These are phyloP conservation scores for Sinosuthora webbiana DNA, from an alignment of 2,113 vertebrate species.

Conservation along the genomic window DNA sequence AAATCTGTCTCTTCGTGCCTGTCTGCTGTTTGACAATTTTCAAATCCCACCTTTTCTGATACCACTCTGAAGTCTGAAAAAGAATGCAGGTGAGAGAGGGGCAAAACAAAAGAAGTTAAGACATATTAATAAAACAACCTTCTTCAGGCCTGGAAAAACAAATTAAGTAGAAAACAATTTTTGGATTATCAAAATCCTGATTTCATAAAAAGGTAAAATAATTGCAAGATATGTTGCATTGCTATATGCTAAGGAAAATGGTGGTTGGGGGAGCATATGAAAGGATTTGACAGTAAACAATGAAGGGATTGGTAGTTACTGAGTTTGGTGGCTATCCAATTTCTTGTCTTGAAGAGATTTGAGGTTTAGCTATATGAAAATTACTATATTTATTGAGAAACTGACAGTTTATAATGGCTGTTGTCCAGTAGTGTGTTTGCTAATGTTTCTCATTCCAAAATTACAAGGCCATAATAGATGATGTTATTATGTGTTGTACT, in stretches of 20 bases:
- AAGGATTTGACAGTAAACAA: neutral
- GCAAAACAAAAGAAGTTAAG: neutral
- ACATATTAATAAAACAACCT: neutral
- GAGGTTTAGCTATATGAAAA: neutral
- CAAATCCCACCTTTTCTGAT: neutral
- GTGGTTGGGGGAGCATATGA: neutral
- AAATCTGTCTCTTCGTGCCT: neutral
- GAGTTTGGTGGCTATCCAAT: accelerated
- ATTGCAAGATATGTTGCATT: neutral
- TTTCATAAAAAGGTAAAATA: neutral
- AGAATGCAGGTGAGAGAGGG: neutral
- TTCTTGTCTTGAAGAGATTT: neutral
- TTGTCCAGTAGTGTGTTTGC: neutral
- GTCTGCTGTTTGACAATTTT: neutral
- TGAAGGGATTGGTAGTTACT: neutral
- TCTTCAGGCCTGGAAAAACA: neutral
- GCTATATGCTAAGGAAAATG: neutral
- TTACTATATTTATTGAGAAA: neutral
- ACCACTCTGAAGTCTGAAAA: neutral
- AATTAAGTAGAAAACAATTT: neutral
- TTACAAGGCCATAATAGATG: neutral
- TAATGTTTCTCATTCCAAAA: neutral
- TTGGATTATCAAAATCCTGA: neutral
- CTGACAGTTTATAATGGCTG: neutral
- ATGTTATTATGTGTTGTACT: neutral